A percentile compares a stretch with the other conserved stretches of the same genome.
These are phyloP conservation scores for Amaurobius ferox DNA, from an alignment of 2,888 invertebrate species.

Conservation along the genomic window DNA sequence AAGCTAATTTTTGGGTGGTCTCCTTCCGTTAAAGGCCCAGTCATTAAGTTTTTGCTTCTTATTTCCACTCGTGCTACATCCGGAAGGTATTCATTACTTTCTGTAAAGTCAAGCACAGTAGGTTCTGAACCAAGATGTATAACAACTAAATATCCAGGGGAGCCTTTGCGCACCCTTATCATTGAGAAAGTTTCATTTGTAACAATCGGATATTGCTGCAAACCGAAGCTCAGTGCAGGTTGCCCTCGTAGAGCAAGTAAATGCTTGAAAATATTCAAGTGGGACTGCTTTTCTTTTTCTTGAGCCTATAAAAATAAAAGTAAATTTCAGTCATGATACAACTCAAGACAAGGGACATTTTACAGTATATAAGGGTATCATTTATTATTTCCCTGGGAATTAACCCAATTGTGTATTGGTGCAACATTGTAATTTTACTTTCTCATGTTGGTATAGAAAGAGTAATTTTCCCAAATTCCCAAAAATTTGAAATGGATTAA, in stretches of 20 bases:
- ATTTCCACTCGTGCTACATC: conserved; percentile 65
- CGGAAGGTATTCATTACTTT: conserved; percentile 34
- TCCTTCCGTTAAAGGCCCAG: conserved; percentile 37
- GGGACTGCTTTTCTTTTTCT: conserved; percentile 59
- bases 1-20: conserved; percentile 65
- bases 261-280: conserved; percentile 71
- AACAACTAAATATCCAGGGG: conserved; percentile 83
- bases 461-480: too few species aligned
- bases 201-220: conserved; percentile 30
- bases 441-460: too few species aligned
- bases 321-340: background rate
- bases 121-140: conserved; percentile 82
- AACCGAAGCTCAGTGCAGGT: conserved; percentile 72
- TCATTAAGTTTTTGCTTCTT: conserved; percentile 36
- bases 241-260: conserved; percentile 69
- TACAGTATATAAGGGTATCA: too few species aligned
- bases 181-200: conserved; percentile 66
- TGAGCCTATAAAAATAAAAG: conserved; percentile 65
- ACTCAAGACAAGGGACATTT: too few species aligned
- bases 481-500: too few species aligned
- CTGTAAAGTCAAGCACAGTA: conserved; percentile 80
- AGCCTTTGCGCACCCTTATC: conserved; percentile 70
- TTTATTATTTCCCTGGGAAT: too few species aligned
- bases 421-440: too few species aligned
- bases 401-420: too few species aligned